Conservation (phyloP, 2,113 vertebrate species). For the Osmerus eperlanus region DNA sequence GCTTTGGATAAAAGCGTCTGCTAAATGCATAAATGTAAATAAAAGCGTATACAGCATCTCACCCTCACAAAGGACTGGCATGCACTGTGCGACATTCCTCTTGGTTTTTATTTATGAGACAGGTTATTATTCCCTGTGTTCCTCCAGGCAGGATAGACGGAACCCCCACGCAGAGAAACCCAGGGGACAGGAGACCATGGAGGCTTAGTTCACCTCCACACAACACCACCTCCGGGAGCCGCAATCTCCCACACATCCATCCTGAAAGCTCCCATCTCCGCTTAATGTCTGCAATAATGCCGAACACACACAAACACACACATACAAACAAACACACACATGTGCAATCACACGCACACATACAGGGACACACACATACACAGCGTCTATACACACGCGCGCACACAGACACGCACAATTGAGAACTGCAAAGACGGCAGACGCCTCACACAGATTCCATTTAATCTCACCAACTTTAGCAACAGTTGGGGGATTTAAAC, state of each 20-base stretch:
- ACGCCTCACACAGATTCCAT: conserved; percentile 12
- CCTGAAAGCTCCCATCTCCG: conserved; percentile 28
- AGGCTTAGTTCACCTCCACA: conserved; percentile 31
- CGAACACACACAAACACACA: conserved; percentile 15
- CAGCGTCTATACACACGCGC: not conserved
- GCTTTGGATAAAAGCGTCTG: no score
- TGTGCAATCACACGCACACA: not conserved
- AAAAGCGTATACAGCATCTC: no score
- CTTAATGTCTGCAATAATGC: conserved; percentile 28
- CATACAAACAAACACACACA: not conserved
- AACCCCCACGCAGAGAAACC: conserved; percentile 13
- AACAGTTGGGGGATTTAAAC: conserved; percentile 8
- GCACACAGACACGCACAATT: not conserved
- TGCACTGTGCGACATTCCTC: not conserved
- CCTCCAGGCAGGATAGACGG: conserved; percentile 30
- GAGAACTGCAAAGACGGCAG: conserved; percentile 16
- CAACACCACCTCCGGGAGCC: conserved; percentile 34
- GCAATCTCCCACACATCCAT: conserved; percentile 45
- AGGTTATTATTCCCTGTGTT: not conserved
- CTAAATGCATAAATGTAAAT: no score
- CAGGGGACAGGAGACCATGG: conserved; percentile 25
- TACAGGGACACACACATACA: conserved; percentile 4
- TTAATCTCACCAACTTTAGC: conserved; percentile 19
- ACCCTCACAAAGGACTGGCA: not conserved
- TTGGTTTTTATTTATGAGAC: not conserved